Evolutionary conservation across 2,888 invertebrate genomes (phyloP), one percentile per base, ranked within the genome.

Genomic region (Troides oblongomaculatus): DNA sequence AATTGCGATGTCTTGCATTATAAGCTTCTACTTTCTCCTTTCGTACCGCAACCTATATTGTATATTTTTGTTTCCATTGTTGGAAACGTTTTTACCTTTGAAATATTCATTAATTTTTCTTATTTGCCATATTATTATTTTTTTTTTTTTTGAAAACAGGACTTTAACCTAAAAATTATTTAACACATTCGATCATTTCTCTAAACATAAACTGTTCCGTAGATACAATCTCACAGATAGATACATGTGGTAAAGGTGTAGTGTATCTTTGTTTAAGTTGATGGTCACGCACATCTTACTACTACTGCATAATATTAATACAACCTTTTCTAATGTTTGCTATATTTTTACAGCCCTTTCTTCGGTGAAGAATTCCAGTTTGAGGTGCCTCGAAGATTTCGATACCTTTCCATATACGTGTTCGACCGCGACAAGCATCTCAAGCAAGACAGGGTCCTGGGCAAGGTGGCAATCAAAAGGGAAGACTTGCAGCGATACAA

Each of bases 361-460:
- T 98, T 97, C 87, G 97, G 97, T 73, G 98, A 98, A 86, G 98
- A 98, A 88, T 98, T 97, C 92, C 96, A 97, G 86, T 98, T 98
- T 85, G 97, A 97, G 88, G 97, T 98, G 76, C 98, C 98, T 64
- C 94, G 97, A 79, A 95, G 96, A 87, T 98, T 98, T 92, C 95
- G 98, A 78, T 97, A 96, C 90, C 94, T 98, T 72, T 97, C 97
- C 76, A 95, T 98, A 79, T 97, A 97, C 89, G 95, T 98, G 79
- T 97, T 96, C 91, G 98, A 98, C 86, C 94, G 97, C 75, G 97
- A 97, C 87, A 94, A 96, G 75, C 96, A 96, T 80, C 94, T 96
- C 86, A 97, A 97, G 84, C 96, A 97, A 84, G 97, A 97, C 87
- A 97, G 96, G 88, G 95, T 96, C 75, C 90, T 97, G 79, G 97